Percentiles rank a stretch among this genome's conserved stretches.
Conservation (phyloP, 2,797 vertebrate species). For the Lacerta agilis region DNA sequence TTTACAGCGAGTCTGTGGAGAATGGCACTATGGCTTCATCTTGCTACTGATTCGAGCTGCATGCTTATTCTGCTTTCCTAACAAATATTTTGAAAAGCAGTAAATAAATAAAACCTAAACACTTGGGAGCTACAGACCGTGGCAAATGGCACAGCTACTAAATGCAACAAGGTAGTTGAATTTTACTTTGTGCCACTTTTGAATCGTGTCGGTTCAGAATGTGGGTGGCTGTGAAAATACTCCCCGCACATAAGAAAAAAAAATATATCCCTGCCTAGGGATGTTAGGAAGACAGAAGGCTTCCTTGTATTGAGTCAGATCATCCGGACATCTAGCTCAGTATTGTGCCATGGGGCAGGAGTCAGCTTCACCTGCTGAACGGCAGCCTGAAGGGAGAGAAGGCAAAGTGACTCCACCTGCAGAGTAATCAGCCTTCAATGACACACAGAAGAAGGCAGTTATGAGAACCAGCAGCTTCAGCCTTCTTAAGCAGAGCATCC, state of each 20-base stretch:
- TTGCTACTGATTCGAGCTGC: not conserved
- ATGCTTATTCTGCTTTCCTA: not conserved
- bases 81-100: slow-evolving; percentile 14
- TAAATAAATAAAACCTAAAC: not conserved
- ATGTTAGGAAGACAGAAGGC: too few species aligned
- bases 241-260: too few species aligned
- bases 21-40: not conserved
- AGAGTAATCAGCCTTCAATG: too few species aligned
- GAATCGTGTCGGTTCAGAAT: not conserved
- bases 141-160: not conserved
- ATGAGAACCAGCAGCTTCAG: too few species aligned
- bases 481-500: too few species aligned
- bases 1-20: slow-evolving; percentile 2
- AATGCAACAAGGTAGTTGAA: not conserved
- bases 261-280: not conserved
- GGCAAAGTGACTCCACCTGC: too few species aligned
- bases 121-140: not conserved
- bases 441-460: too few species aligned
- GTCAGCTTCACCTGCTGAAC: too few species aligned
- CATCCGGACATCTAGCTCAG: too few species aligned
- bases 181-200: not conserved
- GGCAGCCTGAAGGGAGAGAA: too few species aligned
- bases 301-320: too few species aligned
- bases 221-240: not conserved
- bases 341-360: too few species aligned